Evolutionary conservation across 2,113 vertebrate genomes (phyloP), one percentile per base, ranked within the genome.

Genomic region (Cricetomys ansorgei): DNA sequence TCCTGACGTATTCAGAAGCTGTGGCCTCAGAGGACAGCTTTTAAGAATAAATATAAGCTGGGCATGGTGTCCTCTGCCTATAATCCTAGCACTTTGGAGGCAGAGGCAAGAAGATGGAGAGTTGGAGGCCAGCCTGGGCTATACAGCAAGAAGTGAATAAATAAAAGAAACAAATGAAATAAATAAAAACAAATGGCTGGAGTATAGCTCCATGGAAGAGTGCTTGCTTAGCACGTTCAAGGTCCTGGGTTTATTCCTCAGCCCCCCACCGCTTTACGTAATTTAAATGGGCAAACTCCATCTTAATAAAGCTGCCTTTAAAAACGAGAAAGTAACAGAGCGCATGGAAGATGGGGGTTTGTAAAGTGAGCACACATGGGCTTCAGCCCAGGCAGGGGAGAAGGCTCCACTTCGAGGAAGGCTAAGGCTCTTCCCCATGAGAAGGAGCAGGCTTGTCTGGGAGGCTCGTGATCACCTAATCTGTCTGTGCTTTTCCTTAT

Each of bases 11-110:
- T 40, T 64, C n/a, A 89, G 76, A 95, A 88, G 59, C 45, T 90
- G 43, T 76, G 64, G 57, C 8, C 43, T 96, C 75, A 92, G 87
- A 92, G 85, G 73, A 59, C 43, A 91, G 12, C 69, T 94, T 96
- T 59, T 53, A 83, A 92, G 90, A 92, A 80, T 81, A 92, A 94
- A 88, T 45, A 16, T 37, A 53, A 53, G 37, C 29, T 15, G 34
- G 27, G 48, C 48, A 65, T 67, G 37, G 37, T 34, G 17, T n/a
- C 48, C 10, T 72, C 27, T 62, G 55, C 31, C 55, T 73, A 3
- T 62, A 70, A 62, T 72, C 91, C 31, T 59, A 84, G 91, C 16
- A 62, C 67, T 50, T 7, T 19, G 48, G 43, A 62, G 21, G 31
- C 67, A 59, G 53, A 62, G 43, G 91, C 15, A 50, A 70, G 53